Evolutionary conservation across 2,888 invertebrate species (phyloP).

Genomic region (Anticlea derivata): DNA sequence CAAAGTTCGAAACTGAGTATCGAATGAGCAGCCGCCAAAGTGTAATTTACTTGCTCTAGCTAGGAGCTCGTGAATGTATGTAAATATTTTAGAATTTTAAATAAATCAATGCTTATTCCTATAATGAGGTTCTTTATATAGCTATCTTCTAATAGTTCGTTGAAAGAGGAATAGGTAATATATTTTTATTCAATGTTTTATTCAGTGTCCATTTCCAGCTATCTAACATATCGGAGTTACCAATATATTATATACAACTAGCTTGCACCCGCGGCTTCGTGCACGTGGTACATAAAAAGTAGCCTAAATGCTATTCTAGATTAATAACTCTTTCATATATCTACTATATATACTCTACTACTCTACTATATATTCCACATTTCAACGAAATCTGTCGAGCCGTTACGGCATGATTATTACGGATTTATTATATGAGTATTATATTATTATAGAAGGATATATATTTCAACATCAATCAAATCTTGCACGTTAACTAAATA

Average conservation of each 20-base stretch:
- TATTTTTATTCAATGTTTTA: neutral
- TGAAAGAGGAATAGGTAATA: neutral
- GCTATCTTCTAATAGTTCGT: slow-evolving; percentile 1
- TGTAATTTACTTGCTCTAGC: slow-evolving; percentile 3
- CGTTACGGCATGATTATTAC: too few species aligned
- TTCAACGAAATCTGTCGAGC: too few species aligned
- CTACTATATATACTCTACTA: too few species aligned
- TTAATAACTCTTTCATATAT: too few species aligned
- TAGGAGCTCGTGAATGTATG: slow-evolving; percentile 1
- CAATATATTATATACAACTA: neutral
- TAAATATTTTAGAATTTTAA: slow-evolving; percentile 3
- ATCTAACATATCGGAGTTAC: neutral
- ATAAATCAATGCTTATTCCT: neutral
- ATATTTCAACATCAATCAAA: slow-evolving; percentile 9
- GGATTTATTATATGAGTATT: too few species aligned
- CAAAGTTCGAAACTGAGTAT: slow-evolving; percentile 41
- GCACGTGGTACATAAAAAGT: too few species aligned
- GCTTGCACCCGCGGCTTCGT: too few species aligned
- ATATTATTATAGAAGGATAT: too few species aligned
- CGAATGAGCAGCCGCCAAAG: slow-evolving; percentile 15
- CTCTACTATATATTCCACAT: too few species aligned
- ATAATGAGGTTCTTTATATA: neutral
- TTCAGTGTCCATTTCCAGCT: neutral
- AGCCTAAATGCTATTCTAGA: too few species aligned
- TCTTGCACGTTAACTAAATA: slow-evolving; percentile 7